Base-by-base conservation (phyloP, 2,888 invertebrate genomes). In the Monopis laevigella region DNA sequence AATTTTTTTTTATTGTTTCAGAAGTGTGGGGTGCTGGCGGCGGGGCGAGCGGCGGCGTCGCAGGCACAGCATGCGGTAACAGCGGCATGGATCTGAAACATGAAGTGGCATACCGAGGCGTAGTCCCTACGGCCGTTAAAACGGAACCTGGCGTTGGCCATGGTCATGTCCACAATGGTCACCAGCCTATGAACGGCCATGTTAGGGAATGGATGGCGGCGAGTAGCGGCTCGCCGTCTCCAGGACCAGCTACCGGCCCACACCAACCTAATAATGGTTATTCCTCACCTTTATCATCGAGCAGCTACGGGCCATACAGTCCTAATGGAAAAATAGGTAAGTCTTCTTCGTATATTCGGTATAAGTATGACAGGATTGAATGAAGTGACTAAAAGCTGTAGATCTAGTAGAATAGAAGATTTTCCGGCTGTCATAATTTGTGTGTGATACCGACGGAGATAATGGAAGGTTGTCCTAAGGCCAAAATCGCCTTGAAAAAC, bases 221-320 rank as follows among this genome's bases (percentile, higher is more conserved):
- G 52, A 75, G 58, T 70, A 88, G 71, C 61, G 86, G 68, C 52
- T 89, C 73, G 16, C 71, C 77, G 11, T 87, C 88, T n/a, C 87
- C 87, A 10, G 86, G 86, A 10, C 87, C 88, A 41, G 86, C 87
- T 8, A 65, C 72, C 51, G 67, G 75, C 45, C 85, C 82, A 59
- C 82, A 82, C 16, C 84, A 82, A 57, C 83, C 84, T 50, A 86
- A 85, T 61, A 90, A 91, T 57, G 93, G 93, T 42, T 93, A 92
- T 69, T 89, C 92, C 40, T 92, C 92, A 51, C 92, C 93, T 13
- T 86, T 92, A 82, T 92, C 92, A 41, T 89, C 91, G 12, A 88
- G 92, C 69, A 93, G 92, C 85, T 93, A 93, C 81, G 93, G 93
- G 55, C 92, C 92, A 2, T 93, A 93, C 70, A 93, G 92, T 80